These are phyloP conservation scores for Synodontis membranacea DNA, from an alignment of 2,113 vertebrate species.

Conservation along the genomic window DNA sequence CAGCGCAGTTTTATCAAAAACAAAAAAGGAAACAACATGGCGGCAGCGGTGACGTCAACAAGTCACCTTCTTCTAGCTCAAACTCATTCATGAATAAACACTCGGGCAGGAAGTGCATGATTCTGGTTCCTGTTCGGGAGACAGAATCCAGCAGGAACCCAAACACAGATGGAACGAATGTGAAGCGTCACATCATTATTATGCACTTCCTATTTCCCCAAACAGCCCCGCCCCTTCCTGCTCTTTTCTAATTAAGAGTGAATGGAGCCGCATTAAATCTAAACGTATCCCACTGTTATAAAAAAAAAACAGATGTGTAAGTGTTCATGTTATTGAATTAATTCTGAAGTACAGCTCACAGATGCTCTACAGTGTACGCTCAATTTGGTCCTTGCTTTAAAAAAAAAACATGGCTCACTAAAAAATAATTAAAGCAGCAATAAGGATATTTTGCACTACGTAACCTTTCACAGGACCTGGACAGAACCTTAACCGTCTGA, in stretches of 20 bases:
- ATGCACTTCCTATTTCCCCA: not conserved
- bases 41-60: not conserved
- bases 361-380: not conserved
- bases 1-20: slow-evolving; percentile 22
- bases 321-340: not conserved
- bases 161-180: not conserved
- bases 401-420: slow-evolving; percentile 17
- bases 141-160: not conserved
- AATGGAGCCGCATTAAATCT: not conserved
- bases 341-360: not conserved
- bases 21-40: slow-evolving; percentile 17
- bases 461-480: not conserved
- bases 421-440: slow-evolving; percentile 1
- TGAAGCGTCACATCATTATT: not conserved
- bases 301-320: not conserved
- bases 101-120: not conserved
- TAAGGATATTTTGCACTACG: not conserved
- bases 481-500: not conserved
- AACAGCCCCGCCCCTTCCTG: not conserved
- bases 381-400: not conserved
- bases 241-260: not conserved
- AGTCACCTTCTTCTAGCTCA: not conserved
- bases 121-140: slow-evolving; percentile 2
- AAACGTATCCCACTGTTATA: not conserved
- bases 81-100: not conserved